Conservation (phyloP, 2,797 vertebrate genomes). For the Anniella stebbinsi region DNA sequence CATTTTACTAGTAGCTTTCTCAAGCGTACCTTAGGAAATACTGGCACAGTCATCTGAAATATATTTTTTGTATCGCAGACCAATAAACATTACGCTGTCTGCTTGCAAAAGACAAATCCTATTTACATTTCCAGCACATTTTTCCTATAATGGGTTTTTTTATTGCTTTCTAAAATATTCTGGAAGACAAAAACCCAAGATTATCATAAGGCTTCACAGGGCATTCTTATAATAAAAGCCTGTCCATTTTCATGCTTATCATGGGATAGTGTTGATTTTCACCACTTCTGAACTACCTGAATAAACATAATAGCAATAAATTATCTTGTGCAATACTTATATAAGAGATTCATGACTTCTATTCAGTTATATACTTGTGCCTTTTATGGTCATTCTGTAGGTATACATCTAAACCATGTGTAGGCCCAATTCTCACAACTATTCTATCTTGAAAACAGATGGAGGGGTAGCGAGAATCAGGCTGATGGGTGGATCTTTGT, state of each 20-base stretch:
- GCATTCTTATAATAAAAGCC: slow-evolving; percentile 14
- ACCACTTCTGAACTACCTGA: not conserved
- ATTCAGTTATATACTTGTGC: not conserved
- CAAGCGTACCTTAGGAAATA: not conserved
- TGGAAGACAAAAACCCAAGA: slow-evolving; percentile 4
- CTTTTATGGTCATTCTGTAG: not conserved
- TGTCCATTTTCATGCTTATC: not conserved
- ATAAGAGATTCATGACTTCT: not conserved
- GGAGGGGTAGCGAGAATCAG: not conserved
- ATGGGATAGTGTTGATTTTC: not conserved
- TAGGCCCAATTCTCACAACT: not conserved
- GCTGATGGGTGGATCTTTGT: not conserved
- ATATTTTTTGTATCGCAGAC: not conserved
- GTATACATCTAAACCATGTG: not conserved
- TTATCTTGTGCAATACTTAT: not conserved
- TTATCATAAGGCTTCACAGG: not conserved
- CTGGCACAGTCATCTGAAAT: not conserved
- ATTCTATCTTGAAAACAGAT: not conserved
- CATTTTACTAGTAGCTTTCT: not conserved
- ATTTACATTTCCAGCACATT: slow-evolving; percentile 27
- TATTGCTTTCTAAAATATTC: slow-evolving; percentile 27
- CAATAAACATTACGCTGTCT: not conserved
- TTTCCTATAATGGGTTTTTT: slow-evolving; percentile 31
- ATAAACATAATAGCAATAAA: slow-evolving; percentile 10
- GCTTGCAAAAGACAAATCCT: slow-evolving; percentile 23